Conservation (phyloP, 2,888 invertebrate genomes). For the Meandrusa payeni region DNA sequence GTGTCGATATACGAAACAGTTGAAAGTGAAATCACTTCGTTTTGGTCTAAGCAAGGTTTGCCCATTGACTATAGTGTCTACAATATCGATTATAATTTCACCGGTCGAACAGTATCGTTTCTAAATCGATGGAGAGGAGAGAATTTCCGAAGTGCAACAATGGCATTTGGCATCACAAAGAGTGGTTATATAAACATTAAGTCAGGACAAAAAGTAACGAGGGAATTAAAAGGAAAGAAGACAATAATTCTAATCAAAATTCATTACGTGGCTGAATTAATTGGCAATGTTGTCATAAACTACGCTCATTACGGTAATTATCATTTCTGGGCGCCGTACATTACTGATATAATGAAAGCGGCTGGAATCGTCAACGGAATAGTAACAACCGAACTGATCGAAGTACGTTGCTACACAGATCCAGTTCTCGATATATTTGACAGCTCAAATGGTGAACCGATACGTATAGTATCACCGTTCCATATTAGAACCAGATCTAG, state of each 20-base stretch:
- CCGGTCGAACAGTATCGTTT: constrained; percentile 34
- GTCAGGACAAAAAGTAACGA: constrained; percentile 41
- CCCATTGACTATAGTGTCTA: constrained; percentile 43
- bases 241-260: constrained; percentile 47
- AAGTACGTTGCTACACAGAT: constrained; percentile 50
- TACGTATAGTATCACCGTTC: constrained; percentile 6
- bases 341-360: constrained; percentile 52
- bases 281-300: constrained; percentile 50
- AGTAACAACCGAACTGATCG: constrained; percentile 46
- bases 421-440: constrained; percentile 46
- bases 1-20: constrained; percentile 36
- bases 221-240: constrained; percentile 44
- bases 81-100: constrained; percentile 41
- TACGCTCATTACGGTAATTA: constrained; percentile 56
- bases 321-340: constrained; percentile 56
- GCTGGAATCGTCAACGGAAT: constrained; percentile 49
- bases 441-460: constrained; percentile 25
- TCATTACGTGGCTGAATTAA: constrained; percentile 41
- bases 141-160: constrained; percentile 29
- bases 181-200: constrained; percentile 37
- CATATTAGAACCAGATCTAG: neutral
- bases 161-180: constrained; percentile 39
- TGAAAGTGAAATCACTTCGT: constrained; percentile 43
- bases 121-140: constrained; percentile 49
- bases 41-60: constrained; percentile 46